Evolutionary conservation across 2,113 vertebrate genomes (phyloP).

Genomic region (Numenius arquata): DNA sequence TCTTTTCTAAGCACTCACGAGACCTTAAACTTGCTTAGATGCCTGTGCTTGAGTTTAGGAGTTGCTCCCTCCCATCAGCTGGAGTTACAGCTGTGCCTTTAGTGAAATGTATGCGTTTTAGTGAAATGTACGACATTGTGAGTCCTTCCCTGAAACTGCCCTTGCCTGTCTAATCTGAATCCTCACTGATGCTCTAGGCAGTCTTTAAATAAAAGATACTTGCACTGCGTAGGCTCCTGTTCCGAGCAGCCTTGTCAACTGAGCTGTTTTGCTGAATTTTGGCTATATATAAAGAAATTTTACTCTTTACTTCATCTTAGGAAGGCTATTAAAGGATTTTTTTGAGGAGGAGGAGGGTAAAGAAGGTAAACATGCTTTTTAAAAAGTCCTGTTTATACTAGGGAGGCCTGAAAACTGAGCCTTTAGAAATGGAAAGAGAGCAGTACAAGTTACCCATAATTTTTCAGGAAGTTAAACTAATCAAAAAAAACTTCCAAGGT

Average conservation of each 20-base stretch:
- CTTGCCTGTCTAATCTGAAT: not conserved
- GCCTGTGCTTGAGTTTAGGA: not conserved
- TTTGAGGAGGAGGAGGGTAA: not conserved
- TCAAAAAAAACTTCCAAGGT: not conserved
- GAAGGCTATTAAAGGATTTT: not conserved
- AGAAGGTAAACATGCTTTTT: not conserved
- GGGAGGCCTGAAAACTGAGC: not conserved
- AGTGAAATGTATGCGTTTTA: not conserved
- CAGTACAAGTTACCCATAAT: accelerated
- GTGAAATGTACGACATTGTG: not conserved
- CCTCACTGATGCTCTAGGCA: not conserved
- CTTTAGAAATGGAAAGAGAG: not conserved
- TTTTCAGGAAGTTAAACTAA: not conserved
- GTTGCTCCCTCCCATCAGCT: not conserved
- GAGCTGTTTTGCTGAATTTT: not conserved
- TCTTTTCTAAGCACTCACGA: not conserved
- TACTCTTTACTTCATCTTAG: not conserved
- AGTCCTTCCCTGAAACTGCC: not conserved
- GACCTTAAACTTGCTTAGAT: not conserved
- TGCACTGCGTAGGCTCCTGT: not conserved
- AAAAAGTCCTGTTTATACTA: not conserved
- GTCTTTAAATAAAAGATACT: not conserved
- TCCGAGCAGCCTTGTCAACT: not conserved
- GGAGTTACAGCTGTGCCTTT: not conserved
- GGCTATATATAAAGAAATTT: not conserved